Conservation (phyloP, 2,888 invertebrate genomes). For the Elysia crispata region DNA sequence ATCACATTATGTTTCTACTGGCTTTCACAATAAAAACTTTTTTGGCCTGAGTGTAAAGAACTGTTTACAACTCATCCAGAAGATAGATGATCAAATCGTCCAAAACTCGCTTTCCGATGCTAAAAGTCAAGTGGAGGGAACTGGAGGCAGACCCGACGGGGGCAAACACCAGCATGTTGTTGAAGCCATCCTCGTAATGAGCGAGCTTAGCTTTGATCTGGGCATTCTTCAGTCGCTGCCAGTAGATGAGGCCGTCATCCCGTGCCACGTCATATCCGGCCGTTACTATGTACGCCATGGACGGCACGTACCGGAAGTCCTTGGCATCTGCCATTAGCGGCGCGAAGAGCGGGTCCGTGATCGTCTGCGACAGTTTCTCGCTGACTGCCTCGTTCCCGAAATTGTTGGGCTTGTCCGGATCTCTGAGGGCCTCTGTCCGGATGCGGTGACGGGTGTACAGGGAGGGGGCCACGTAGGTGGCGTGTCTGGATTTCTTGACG, state of each 20-base stretch:
- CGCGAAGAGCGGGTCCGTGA: slow-evolving; percentile 68
- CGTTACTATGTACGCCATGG: slow-evolving; percentile 72
- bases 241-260: slow-evolving; percentile 76
- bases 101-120: slow-evolving; percentile 60
- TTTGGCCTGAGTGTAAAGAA: too few relatives aligned
- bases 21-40: too few relatives aligned
- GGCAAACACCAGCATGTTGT: slow-evolving; percentile 63
- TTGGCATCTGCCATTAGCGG: slow-evolving; percentile 73
- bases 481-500: slow-evolving; percentile 13
- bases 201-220: slow-evolving; percentile 68
- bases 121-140: slow-evolving; percentile 51
- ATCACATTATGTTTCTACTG: too few relatives aligned
- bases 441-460: slow-evolving; percentile 62
- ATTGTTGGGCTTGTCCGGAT: slow-evolving; percentile 57
- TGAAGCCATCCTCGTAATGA: slow-evolving; percentile 65
- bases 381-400: slow-evolving; percentile 59
- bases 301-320: slow-evolving; percentile 65
- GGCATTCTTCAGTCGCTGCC: slow-evolving; percentile 65
- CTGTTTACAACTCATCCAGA: too few relatives aligned
- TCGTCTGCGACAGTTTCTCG: slow-evolving; percentile 56
- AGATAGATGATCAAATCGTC: slow-evolving; percentile 55
- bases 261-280: slow-evolving; percentile 76
- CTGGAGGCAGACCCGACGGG: too few relatives aligned
- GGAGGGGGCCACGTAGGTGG: slow-evolving; percentile 20
- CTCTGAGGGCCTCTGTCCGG: slow-evolving; percentile 54